These are phyloP conservation scores for Gnatocerus cornutus DNA, from an alignment of 2,888 invertebrate species.

Conservation along the genomic window DNA sequence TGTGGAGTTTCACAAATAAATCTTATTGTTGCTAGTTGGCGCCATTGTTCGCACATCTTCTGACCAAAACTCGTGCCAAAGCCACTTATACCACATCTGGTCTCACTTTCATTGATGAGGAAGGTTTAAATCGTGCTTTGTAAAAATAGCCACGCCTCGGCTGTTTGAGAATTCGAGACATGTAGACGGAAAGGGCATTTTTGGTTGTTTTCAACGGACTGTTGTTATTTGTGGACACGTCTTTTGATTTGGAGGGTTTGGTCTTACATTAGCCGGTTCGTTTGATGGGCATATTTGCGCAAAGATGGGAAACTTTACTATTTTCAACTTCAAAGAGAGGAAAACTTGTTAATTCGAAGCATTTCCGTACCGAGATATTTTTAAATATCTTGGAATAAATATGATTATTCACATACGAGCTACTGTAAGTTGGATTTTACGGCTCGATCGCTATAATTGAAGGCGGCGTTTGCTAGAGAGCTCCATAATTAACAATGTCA, in stretches of 20 bases:
- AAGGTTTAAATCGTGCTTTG: constrained; percentile 30
- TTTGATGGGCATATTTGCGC: too few species aligned
- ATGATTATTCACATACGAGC: too few species aligned
- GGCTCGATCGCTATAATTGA: too few species aligned
- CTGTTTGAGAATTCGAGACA: constrained; percentile 18
- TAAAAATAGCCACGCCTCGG: constrained; percentile 37
- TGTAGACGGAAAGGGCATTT: constrained; percentile 23
- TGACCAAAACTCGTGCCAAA: constrained; percentile 39
- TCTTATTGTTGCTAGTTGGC: constrained; percentile 53
- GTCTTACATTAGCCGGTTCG: too few species aligned
- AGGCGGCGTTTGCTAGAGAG: too few species aligned
- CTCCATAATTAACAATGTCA: too few species aligned
- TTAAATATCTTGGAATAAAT: too few species aligned
- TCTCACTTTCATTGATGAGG: constrained; percentile 43
- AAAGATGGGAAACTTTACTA: too few species aligned
- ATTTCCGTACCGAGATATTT: too few species aligned
- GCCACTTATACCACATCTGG: constrained; percentile 45
- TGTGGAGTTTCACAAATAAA: constrained; percentile 53
- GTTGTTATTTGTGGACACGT: not conserved
- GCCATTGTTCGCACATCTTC: constrained; percentile 44
- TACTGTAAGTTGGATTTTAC: too few species aligned
- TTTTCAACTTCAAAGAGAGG: too few species aligned
- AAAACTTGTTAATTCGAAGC: too few species aligned
- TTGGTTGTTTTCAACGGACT: not conserved
- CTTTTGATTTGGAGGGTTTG: not conserved